These are phyloP conservation scores for Ibidorhyncha struthersii DNA, from an alignment of 2,113 vertebrate species.

Conservation along the genomic window DNA sequence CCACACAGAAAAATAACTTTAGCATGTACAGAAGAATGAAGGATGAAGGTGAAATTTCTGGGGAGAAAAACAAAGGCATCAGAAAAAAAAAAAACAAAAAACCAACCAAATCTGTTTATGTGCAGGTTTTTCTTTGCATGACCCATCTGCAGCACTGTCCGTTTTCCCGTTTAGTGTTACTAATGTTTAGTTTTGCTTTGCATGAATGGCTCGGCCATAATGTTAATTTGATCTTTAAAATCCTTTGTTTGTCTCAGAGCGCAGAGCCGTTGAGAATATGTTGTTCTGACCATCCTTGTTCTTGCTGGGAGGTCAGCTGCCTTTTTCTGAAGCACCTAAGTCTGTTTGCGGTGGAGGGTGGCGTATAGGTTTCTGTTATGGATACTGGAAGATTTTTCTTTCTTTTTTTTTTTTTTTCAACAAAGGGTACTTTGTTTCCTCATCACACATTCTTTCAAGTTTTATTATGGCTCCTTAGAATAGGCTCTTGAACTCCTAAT, in stretches of 20 bases:
- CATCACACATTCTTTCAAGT: slow-evolving; percentile 50
- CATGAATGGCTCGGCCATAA: not conserved
- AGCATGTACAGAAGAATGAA: not conserved
- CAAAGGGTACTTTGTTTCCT: slow-evolving; percentile 60
- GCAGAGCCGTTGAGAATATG: slow-evolving; percentile 27
- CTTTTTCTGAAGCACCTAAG: slow-evolving; percentile 25
- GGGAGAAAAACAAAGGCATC: not conserved
- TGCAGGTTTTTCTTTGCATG: not conserved
- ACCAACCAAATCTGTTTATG: not conserved
- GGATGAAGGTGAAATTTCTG: not conserved
- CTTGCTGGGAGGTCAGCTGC: slow-evolving; percentile 36
- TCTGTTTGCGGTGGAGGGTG: not conserved
- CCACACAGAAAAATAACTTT: not conserved
- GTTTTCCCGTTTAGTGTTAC: not conserved
- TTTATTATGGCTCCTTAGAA: slow-evolving; percentile 47
- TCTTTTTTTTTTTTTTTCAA: slow-evolving; percentile 25
- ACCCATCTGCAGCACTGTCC: not conserved
- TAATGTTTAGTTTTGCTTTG: slow-evolving; percentile 29
- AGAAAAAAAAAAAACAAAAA: not conserved
- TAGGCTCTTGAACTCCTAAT: slow-evolving; percentile 57
- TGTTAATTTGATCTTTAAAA: slow-evolving; percentile 31
- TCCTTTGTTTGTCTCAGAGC: not conserved
- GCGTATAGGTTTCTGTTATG: not conserved
- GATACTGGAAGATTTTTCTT: slow-evolving; percentile 40
- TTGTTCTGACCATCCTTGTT: slow-evolving; percentile 8